Conservation (phyloP, 2,797 vertebrate genomes). For the Artibeus lituratus region DNA sequence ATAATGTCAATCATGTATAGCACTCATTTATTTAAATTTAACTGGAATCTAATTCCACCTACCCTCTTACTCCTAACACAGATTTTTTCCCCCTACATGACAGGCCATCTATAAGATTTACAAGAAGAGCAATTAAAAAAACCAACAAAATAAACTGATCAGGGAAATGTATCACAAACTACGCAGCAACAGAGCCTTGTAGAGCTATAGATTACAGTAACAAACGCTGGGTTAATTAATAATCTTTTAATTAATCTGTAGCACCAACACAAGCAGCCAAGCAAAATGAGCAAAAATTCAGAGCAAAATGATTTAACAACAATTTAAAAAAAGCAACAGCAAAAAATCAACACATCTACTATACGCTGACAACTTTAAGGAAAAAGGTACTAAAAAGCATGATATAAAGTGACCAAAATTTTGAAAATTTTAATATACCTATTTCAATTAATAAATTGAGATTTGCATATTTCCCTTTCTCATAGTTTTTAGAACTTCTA, state of each 20-base stretch:
- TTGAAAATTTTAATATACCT: not conserved
- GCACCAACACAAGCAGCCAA: slow-evolving; percentile 43
- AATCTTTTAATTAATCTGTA: slow-evolving; percentile 49
- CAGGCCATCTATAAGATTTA: slow-evolving; percentile 14
- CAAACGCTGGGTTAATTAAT: slow-evolving; percentile 9
- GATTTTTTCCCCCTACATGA: not conserved
- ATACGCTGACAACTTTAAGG: not conserved
- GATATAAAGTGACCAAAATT: slow-evolving; percentile 5
- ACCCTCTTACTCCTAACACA: not conserved
- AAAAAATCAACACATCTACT: not conserved
- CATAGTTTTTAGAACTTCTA: not conserved
- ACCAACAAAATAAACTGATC: not conserved
- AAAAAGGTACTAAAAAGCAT: not conserved
- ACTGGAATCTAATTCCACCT: slow-evolving; percentile 13
- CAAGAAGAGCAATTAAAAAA: not conserved
- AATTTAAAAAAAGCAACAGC: not conserved
- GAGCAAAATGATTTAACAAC: slow-evolving; percentile 34
- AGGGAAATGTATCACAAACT: slow-evolving; percentile 27
- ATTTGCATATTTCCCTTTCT: not conserved
- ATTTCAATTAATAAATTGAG: not conserved
- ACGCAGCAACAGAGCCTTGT: not conserved
- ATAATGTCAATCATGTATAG: slow-evolving; percentile 27
- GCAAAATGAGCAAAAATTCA: slow-evolving; percentile 49
- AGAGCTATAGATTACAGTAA: not conserved
- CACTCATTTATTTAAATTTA: slow-evolving; percentile 29